Conservation (phyloP, 1,140 invertebrate genomes). For the Arctopsyche grandis region DNA sequence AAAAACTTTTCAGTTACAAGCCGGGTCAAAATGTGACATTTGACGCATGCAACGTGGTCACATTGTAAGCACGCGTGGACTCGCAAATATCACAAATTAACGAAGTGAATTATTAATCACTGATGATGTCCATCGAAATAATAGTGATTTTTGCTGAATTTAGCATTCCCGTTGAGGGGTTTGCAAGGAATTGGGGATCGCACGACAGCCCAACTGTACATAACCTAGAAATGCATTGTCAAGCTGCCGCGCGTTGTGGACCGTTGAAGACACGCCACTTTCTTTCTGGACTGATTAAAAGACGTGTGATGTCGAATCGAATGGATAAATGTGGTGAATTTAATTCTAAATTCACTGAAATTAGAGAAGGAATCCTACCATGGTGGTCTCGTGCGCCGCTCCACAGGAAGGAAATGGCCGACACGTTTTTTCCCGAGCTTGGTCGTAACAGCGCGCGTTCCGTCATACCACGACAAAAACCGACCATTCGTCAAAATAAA, state of each 20-base stretch:
- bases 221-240: slow-evolving; percentile 4
- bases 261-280: background rate
- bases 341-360: background rate
- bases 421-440: slow-evolving; percentile 14
- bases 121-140: no score
- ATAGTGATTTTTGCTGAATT: no score
- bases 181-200: no score
- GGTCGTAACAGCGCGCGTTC: background rate
- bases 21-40: background rate
- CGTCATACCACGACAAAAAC: background rate
- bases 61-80: no score
- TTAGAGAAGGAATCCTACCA: slow-evolving; percentile 7
- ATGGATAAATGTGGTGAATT: no score
- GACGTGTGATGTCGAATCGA: no score
- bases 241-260: background rate
- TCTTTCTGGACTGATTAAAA: background rate
- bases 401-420: slow-evolving; percentile 35
- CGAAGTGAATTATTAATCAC: no score
- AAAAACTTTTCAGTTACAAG: background rate
- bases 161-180: no score
- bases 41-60: background rate
- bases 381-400: slow-evolving; percentile 27
- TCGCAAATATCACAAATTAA: background rate
- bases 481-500: background rate
- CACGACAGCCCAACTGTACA: background rate